Evolutionary conservation across 2,888 invertebrate genomes (phyloP).

Genomic region (Lepidonotus clava): DNA sequence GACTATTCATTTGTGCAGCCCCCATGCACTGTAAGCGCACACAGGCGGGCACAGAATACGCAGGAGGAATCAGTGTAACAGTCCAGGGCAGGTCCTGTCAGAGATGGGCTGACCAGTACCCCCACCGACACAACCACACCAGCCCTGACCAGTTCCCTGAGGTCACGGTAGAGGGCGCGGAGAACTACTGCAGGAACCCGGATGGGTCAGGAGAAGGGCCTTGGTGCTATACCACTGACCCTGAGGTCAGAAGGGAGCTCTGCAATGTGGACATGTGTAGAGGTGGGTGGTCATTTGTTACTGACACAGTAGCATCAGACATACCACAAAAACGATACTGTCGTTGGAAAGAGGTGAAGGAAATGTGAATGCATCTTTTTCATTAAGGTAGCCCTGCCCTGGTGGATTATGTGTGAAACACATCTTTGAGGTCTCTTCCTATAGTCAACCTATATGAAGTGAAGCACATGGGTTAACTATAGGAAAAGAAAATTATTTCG

Average conservation of each 20-base stretch:
- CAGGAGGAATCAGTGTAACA: slow-evolving; percentile 34
- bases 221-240: slow-evolving; percentile 56
- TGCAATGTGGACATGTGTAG: slow-evolving; percentile 27
- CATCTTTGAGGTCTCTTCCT: no score
- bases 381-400: no score
- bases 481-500: no score
- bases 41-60: not conserved
- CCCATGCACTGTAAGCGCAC: slow-evolving; percentile 42
- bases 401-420: no score
- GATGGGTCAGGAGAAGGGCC: slow-evolving; percentile 35
- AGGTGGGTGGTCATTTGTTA: no score
- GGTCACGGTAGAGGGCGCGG: not conserved
- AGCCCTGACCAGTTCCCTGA: slow-evolving; percentile 29
- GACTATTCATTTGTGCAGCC: not conserved
- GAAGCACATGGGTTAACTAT: no score
- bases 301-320: no score
- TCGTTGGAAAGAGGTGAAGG: no score
- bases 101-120: slow-evolving; percentile 43
- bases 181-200: slow-evolving; percentile 56
- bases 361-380: no score
- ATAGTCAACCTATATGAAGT: no score
- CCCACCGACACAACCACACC: slow-evolving; percentile 13
- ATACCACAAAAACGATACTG: no score
- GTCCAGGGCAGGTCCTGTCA: slow-evolving; percentile 33
- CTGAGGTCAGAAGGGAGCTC: slow-evolving; percentile 40